These are phyloP conservation scores for Limosa lapponica DNA, from an alignment of 2,797 vertebrate genomes.

Conservation along the genomic window DNA sequence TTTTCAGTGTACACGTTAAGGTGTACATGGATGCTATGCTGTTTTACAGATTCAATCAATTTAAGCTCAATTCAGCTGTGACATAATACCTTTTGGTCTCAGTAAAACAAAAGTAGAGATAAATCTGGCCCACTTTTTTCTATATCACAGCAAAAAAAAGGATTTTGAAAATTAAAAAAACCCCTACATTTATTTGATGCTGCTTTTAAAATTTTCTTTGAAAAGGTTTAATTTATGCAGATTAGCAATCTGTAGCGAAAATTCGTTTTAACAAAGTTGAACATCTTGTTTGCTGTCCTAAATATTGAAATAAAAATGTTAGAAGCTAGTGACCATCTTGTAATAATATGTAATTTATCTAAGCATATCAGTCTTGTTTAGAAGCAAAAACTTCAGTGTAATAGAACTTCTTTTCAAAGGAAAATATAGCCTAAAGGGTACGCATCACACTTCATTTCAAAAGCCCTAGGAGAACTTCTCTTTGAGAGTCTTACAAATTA, in stretches of 20 bases:
- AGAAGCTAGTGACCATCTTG: neutral
- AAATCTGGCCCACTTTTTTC: neutral
- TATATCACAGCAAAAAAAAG: neutral
- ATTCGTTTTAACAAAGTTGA: neutral
- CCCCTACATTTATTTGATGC: neutral
- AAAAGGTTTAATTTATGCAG: neutral
- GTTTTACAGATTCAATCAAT: neutral
- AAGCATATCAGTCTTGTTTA: neutral
- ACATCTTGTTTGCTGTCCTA: neutral
- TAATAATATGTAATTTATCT: neutral
- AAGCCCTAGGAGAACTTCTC: slow-evolving; percentile 11
- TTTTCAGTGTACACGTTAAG: neutral
- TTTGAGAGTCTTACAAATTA: neutral
- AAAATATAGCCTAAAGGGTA: neutral
- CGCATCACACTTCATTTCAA: slow-evolving; percentile 12
- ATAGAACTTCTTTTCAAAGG: neutral
- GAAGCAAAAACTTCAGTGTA: neutral
- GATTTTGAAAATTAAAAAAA: neutral
- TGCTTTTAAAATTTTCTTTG: neutral
- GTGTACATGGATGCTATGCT: neutral
- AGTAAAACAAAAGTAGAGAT: neutral
- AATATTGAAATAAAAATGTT: neutral
- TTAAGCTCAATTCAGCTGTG: neutral
- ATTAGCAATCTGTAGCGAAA: neutral
- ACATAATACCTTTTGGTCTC: neutral